Base-by-base conservation (phyloP, 2,888 invertebrate genomes). In the Mayetiola destructor region DNA sequence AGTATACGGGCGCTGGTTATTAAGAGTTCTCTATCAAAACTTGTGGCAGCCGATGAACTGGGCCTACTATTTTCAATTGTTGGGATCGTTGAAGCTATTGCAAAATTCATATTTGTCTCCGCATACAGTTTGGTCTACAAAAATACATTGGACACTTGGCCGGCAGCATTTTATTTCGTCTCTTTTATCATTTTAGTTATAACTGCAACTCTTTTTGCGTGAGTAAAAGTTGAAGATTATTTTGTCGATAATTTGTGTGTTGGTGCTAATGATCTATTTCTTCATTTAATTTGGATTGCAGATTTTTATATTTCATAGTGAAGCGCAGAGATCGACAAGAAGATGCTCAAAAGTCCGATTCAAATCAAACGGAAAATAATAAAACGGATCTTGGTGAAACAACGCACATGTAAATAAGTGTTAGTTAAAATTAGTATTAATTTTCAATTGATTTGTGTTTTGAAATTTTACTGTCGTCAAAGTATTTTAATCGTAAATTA, bases 181-280 rank as follows among this genome's bases (percentile, higher is more conserved):
- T 66, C 70, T 20, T 70, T 72, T 63, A 61, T 71, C 2, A 72
- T 71, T 57, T 69, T 68, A 27, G 58, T 71, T 4, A 69, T 69
- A n/a, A 71, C 69, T 60, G 65, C 68, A 12, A 57, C 72, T n/a
- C 66, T 72, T n/a, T 72, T 72, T 61, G 62, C 67, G 72, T 72
- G 61, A 18, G 29, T 53, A 32, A n/a, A n/a, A n/a, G n/a, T n/a
- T n/a, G n/a, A n/a, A n/a, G n/a, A n/a, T n/a, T n/a, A n/a, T n/a
- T n/a, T n/a, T n/a, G n/a, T n/a, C n/a, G n/a, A n/a, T n/a, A n/a
- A n/a, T n/a, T n/a, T n/a, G n/a, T n/a, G n/a, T n/a, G n/a, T n/a
- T n/a, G n/a, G n/a, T n/a, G n/a, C n/a, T n/a, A n/a, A n/a, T n/a
- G n/a, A n/a, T n/a, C n/a, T n/a, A n/a, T n/a, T n/a, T n/a, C n/a